Base-by-base conservation (phyloP, 1,140 invertebrate genomes). In the Coboldia fuscipes region DNA sequence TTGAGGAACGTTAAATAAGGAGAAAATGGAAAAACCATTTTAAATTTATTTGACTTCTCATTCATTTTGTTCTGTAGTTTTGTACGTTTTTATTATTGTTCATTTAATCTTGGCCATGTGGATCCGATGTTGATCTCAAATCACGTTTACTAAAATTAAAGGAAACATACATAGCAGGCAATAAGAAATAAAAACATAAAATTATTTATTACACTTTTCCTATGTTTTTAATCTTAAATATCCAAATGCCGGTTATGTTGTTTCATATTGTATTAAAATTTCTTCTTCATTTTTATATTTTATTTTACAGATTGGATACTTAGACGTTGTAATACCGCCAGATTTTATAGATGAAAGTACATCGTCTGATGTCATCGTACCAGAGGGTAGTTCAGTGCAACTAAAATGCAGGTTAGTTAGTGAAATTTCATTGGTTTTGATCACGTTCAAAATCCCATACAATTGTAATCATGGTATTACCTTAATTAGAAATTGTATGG, bases 261-360 rank as follows among this genome's bases (percentile, higher is more conserved):
- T 30, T 30, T 29, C 30, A 5, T 32, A 8, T 30, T 16, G 15
- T 8, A 30, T 8, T 30, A 7, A 6, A 8, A 5, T 35, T 5
- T 6, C 30, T 37, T 9, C n/a, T n/a, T 24, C 10, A 19, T 24
- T 31, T 41, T 26, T 22, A 10, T 21, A 4, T 39, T 20, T 40
- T 8, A 41, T 40, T 41, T 58, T 61, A 14, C 56, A 82, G 77
- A 73, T 81, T 54, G 78, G 78, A 9, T 68, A 67, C 45, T 57
- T 88, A 41, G 73, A 84, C 30, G 78, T 88, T 13, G 76, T 82
- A 13, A 75, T 85, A 42, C 79, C 81, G 7, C 81, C 81, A 7
- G 81, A 85, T 50, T 82, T 86, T 46, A 65, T 84, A 22, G 52
- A 69, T 13, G 75, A 80, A 42, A 77, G 80, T 43, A 82, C 77